Conservation (phyloP, 2,113 vertebrate species). For the Vulpes lagopus region DNA sequence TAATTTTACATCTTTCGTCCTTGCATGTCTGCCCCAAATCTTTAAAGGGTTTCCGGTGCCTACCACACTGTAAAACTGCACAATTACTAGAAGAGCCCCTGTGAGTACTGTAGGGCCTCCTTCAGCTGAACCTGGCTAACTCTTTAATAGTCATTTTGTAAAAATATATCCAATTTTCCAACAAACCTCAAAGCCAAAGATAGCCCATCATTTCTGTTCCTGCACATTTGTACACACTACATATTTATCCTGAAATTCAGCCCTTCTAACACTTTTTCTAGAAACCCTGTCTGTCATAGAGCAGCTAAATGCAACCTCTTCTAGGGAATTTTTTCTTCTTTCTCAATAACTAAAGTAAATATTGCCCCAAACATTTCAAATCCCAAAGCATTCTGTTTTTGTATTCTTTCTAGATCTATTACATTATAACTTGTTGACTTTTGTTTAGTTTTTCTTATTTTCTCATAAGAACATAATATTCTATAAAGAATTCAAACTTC, state of each 20-base stretch:
- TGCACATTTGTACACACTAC: not conserved
- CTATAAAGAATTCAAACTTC: not conserved
- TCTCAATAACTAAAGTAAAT: not conserved
- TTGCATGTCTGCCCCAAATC: not conserved
- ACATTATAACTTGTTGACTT: not conserved
- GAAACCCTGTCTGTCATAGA: not conserved
- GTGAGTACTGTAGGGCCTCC: not conserved
- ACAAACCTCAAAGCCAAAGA: conserved; percentile 12
- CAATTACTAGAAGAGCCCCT: not conserved
- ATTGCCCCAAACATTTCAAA: not conserved
- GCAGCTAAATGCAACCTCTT: not conserved
- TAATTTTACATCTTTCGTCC: not conserved
- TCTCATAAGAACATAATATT: not conserved
- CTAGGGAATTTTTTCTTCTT: not conserved
- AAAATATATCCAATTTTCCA: not conserved
- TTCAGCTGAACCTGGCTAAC: not conserved
- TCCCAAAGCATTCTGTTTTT: not conserved
- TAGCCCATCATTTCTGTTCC: not conserved
- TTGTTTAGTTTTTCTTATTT: not conserved
- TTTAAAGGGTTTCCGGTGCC: not conserved
- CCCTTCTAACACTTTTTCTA: not conserved
- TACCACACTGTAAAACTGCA: not conserved
- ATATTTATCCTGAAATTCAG: not conserved
- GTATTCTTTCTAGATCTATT: not conserved
- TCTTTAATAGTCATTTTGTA: not conserved